Evolutionary conservation across 37 sponge, comb jelly and placozoan genomes (phyloP).

Genomic region (Ephydatia muelleri): DNA sequence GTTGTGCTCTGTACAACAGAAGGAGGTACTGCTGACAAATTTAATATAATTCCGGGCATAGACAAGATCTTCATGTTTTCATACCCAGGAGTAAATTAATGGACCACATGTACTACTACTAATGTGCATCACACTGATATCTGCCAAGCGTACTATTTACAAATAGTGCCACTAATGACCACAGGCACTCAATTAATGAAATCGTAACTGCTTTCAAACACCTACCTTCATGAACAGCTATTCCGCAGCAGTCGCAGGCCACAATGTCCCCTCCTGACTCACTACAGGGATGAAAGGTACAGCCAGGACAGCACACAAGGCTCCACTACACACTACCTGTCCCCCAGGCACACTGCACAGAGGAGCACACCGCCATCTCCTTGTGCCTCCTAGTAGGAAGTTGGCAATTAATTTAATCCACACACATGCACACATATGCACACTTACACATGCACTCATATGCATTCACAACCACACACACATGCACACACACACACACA

Average conservation of each 20-base stretch:
- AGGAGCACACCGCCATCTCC: neutral
- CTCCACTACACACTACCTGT: neutral
- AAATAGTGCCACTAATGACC: too few species aligned
- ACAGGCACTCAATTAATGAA: too few species aligned
- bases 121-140: too few species aligned
- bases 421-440: neutral
- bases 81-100: too few species aligned
- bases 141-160: too few species aligned
- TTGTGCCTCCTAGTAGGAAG: neutral
- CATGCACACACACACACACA: neutral
- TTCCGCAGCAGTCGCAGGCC: constrained; percentile 83
- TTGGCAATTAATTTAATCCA: neutral
- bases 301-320: neutral
- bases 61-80: too few species aligned
- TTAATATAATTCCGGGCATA: too few species aligned
- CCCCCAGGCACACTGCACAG: neutral
- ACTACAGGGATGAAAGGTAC: neutral
- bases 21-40: too few species aligned
- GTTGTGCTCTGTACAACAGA: too few species aligned
- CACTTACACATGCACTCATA: neutral
- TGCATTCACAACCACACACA: neutral
- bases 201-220: too few species aligned
- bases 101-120: too few species aligned
- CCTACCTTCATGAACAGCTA: constrained; percentile 89
- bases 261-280: constrained; percentile 62